Conservation (phyloP, 2,888 invertebrate species). For the Elegia similella region DNA sequence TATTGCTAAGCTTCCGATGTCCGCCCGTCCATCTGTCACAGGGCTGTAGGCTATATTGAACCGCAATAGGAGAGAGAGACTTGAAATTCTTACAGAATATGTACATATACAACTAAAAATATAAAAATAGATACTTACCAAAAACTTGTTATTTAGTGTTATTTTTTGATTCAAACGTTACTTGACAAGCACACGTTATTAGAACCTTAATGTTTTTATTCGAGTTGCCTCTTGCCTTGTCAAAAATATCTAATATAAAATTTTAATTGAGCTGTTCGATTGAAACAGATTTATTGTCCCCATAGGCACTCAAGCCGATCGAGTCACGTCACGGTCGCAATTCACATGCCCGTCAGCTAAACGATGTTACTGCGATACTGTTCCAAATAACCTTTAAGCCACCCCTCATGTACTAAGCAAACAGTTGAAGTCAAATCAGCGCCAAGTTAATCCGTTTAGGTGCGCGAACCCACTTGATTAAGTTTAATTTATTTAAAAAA, state of each 20-base stretch:
- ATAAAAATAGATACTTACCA: no score
- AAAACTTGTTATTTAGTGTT: no score
- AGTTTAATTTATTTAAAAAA: slow-evolving; percentile 82
- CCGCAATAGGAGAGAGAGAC: no score
- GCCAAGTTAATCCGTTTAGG: slow-evolving; percentile 81
- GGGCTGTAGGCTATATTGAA: no score
- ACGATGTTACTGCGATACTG: slow-evolving; percentile 56
- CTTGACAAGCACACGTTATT: no score
- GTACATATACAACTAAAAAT: no score
- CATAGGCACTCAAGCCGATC: neutral
- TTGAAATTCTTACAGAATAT: no score
- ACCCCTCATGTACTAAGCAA: slow-evolving; percentile 69
- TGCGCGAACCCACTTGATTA: slow-evolving; percentile 81
- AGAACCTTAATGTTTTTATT: neutral
- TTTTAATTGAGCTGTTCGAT: neutral
- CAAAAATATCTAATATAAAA: neutral
- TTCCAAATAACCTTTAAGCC: slow-evolving; percentile 68
- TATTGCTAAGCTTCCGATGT: no score
- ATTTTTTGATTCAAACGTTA: no score
- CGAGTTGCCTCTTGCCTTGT: neutral
- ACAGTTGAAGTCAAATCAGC: slow-evolving; percentile 78
- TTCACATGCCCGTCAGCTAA: slow-evolving; percentile 29
- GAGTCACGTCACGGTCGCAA: slow-evolving; percentile 1
- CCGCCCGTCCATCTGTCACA: no score
- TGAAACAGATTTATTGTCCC: neutral